Evolutionary conservation across 2,797 vertebrate genomes (phyloP).

Genomic region (Coccyzus lansbergi): DNA sequence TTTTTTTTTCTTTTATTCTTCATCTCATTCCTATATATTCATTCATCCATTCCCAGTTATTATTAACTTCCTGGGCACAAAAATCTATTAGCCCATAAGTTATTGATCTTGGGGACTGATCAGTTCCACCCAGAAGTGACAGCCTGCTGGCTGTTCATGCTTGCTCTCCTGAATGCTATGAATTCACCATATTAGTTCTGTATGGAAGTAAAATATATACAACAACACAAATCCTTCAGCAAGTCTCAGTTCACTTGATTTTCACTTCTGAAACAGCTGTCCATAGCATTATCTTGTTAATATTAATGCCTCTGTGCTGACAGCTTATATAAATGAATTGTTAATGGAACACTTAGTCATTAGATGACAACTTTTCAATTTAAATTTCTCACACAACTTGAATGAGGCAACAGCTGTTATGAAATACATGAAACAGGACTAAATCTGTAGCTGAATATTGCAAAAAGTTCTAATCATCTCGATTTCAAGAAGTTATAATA

Average conservation of each 20-base stretch:
- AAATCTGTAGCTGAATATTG: background rate
- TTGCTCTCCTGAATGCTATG: background rate
- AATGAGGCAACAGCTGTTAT: background rate
- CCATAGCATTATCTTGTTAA: background rate
- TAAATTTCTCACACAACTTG: conserved; percentile 1
- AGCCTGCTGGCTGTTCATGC: background rate
- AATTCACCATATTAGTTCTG: background rate
- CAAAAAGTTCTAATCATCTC: background rate
- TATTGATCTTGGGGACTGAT: background rate
- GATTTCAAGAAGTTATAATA: background rate
- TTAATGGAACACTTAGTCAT: conserved; percentile 1
- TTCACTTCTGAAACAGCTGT: background rate
- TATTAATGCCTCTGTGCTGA: background rate
- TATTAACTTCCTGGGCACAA: background rate
- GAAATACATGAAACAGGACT: background rate
- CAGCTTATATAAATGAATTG: background rate
- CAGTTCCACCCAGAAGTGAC: background rate
- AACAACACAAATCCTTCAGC: background rate
- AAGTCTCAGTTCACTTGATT: background rate
- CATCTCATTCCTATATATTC: background rate
- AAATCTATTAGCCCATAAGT: background rate
- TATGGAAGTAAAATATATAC: background rate
- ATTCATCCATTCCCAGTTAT: background rate
- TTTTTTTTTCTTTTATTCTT: background rate
- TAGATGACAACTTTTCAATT: background rate